A percentile compares a stretch with the other conserved stretches of the same genome.
These are phyloP conservation scores for Oeneis ivallda DNA, from an alignment of 2,888 invertebrate genomes.

Conservation along the genomic window DNA sequence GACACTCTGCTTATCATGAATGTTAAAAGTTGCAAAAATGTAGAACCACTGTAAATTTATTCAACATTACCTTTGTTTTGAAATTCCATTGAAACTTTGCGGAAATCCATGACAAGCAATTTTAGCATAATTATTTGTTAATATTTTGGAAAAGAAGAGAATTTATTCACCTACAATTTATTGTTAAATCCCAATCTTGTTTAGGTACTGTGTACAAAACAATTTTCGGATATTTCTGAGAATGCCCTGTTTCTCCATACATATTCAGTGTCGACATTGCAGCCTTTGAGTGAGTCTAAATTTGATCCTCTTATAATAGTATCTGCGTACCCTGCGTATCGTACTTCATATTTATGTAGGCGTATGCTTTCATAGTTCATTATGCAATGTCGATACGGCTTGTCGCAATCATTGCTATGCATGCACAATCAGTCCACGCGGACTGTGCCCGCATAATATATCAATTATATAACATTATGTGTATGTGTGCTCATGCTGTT, in stretches of 20 bases:
- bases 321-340: too few species aligned
- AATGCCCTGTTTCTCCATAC: background rate
- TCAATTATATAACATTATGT: background rate
- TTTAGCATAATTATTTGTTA: background rate
- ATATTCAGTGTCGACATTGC: background rate
- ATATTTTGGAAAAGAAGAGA: background rate
- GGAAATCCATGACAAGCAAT: constrained; percentile 15
- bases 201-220: background rate
- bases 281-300: background rate
- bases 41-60: background rate
- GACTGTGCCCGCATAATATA: background rate
- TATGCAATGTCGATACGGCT: constrained; percentile 2
- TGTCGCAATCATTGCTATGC: background rate
- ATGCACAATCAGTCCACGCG: background rate
- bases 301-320: background rate
- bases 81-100: background rate
- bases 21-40: too few species aligned
- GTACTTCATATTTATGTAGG: background rate
- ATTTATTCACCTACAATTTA: background rate
- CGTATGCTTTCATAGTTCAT: background rate
- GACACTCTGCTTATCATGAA: too few species aligned
- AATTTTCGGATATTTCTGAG: background rate
- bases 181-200: background rate
- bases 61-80: background rate
- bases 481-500: background rate